Evolutionary conservation across 2,113 vertebrate species (phyloP).

Genomic region (Tonatia bakeri): DNA sequence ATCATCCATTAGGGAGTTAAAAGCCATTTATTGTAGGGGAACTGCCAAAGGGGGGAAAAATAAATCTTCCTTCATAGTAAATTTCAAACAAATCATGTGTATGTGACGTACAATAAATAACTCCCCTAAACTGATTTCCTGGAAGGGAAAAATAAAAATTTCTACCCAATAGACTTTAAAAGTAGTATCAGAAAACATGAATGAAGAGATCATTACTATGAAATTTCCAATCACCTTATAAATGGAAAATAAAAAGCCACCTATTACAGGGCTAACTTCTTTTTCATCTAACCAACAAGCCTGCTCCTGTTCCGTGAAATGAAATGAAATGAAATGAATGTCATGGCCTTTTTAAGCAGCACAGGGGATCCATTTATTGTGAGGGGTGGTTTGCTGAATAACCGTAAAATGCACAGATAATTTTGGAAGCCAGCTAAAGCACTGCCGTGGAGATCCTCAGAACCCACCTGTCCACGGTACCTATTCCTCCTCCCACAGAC

Average conservation of each 20-base stretch:
- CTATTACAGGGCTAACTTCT: constrained; percentile 55
- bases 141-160: constrained; percentile 24
- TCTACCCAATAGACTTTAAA: constrained; percentile 29
- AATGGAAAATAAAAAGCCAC: constrained; percentile 42
- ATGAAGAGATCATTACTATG: constrained; percentile 56
- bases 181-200: background rate
- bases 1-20: background rate
- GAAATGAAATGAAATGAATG: constrained; percentile 75
- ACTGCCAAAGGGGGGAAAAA: background rate
- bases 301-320: constrained; percentile 73
- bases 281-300: constrained; percentile 66
- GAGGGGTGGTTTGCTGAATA: constrained; percentile 67
- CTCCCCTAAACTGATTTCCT: constrained; percentile 13
- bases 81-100: constrained; percentile 1
- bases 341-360: constrained; percentile 63
- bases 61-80: background rate
- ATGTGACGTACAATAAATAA: background rate
- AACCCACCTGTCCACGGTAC: constrained; percentile 12
- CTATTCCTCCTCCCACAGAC: background rate
- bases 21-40: background rate
- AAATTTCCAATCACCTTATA: constrained; percentile 55
- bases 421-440: constrained; percentile 56
- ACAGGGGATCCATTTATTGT: constrained; percentile 57
- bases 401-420: constrained; percentile 64
- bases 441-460: constrained; percentile 45